Conservation (phyloP, 2,888 invertebrate species). For the Syrphus vitripennis region DNA sequence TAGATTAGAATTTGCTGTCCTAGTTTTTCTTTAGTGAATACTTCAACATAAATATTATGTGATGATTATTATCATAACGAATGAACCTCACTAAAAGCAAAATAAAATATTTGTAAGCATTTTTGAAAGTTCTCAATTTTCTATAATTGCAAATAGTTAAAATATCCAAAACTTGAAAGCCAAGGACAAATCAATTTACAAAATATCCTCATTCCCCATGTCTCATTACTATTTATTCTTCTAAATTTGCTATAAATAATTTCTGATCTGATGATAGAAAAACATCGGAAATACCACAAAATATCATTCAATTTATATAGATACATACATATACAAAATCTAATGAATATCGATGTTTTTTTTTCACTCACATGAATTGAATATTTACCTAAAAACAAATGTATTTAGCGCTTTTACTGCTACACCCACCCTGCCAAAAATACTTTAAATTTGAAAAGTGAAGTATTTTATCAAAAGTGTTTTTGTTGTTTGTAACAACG, state of each 20-base stretch:
- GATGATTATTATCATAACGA: too few relatives aligned
- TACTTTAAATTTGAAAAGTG: background rate
- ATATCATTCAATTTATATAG: background rate
- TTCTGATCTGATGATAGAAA: slow-evolving; percentile 1
- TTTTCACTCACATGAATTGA: background rate
- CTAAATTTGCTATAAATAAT: background rate
- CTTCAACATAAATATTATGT: background rate
- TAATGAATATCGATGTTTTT: background rate
- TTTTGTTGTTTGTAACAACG: background rate
- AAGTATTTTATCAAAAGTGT: background rate
- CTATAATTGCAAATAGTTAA: too few relatives aligned
- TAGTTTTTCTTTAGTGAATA: background rate
- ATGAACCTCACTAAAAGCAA: too few relatives aligned
- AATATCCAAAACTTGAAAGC: background rate
- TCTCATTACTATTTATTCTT: background rate
- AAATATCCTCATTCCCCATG: background rate
- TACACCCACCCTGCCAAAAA: background rate
- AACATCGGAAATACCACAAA: background rate
- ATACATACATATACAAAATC: background rate
- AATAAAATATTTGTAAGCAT: too few relatives aligned
- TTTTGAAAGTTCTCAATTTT: too few relatives aligned
- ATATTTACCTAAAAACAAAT: background rate
- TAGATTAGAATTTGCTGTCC: background rate
- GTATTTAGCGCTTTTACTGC: background rate
- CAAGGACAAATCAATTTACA: background rate